Conservation (phyloP, 2,888 invertebrate genomes). For the Mesorhabditis spiculigera region DNA sequence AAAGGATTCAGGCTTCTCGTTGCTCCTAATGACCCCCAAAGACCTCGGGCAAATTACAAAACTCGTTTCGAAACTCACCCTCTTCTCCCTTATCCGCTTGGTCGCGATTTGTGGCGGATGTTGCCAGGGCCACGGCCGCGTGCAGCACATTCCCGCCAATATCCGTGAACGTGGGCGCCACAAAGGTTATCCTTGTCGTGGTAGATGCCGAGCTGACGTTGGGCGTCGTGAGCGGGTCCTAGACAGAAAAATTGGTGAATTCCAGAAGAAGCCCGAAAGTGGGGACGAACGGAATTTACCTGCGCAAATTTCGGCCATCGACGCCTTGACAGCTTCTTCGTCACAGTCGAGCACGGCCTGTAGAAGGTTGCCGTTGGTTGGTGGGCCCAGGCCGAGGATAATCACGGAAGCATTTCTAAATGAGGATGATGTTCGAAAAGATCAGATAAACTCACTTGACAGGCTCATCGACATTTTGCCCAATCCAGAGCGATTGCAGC, state of each 20-base stretch:
- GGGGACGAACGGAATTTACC: slow-evolving; percentile 15
- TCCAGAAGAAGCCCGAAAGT: background rate
- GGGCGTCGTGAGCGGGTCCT: background rate
- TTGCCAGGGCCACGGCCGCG: slow-evolving; percentile 87
- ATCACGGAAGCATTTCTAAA: slow-evolving; percentile 16
- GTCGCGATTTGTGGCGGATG: slow-evolving; percentile 78
- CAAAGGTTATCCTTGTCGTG: background rate
- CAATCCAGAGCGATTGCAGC: slow-evolving; percentile 14
- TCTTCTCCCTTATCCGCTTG: slow-evolving; percentile 53
- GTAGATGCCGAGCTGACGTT: background rate
- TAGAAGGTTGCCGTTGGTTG: slow-evolving; percentile 68
- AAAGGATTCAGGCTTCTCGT: background rate
- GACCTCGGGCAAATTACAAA: background rate
- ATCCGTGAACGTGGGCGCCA: slow-evolving; percentile 67
- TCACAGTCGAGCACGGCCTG: slow-evolving; percentile 88
- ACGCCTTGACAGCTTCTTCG: slow-evolving; percentile 78
- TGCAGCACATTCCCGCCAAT: slow-evolving; percentile 94
- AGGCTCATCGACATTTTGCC: background rate
- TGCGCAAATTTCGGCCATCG: slow-evolving; percentile 16
- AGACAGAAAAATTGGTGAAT: no score
- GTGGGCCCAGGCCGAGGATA: slow-evolving; percentile 17
- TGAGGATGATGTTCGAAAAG: no score
- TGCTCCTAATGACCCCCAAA: slow-evolving; percentile 9
- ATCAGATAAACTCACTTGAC: background rate
- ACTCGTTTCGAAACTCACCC: slow-evolving; percentile 14